Evolutionary conservation across 2,113 vertebrate species (phyloP), one percentile per base, ranked within the genome.

Genomic region (Equus przewalskii): DNA sequence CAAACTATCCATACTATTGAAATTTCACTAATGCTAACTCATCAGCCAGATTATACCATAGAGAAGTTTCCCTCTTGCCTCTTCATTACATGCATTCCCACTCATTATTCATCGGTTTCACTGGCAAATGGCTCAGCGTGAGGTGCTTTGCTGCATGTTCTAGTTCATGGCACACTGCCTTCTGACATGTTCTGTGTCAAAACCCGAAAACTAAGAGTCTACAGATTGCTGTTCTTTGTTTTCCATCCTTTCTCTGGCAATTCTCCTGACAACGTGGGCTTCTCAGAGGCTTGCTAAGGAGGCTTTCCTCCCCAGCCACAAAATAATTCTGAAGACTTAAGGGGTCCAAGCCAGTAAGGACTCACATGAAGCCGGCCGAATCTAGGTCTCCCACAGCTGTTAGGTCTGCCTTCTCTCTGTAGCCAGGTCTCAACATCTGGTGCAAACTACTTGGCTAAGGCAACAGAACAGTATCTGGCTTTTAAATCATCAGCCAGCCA

Each of bases 391-490:
- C 80, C 94, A 96, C 87, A 96, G 98, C 98, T 97, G 98, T 96
- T 96, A 97, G 83, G 85, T 81, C 91, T 90, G 94, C 98, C 96
- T 98, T 96, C 58, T 84, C 93, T 92, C 75, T 56, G 96, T 46
- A 98, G 91, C 73, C 97, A 92, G 97, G 72, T 96, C 98, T 89
- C 98, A n/a, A 95, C 96, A 85, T 95, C 70, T 41, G 91, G 75
- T 56, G 15, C 72, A 80, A n/a, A 49, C 49, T 54, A 89, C 82
- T 96, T 94, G 97, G 97, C 97, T 56, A 85, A 62, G 98, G 97
- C 92, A 97, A 97, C 93, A 75, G 92, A 98, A 96, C 84, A 94
- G 95, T 92, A 62, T 89, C 87, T 85, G 98, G 97, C 96, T 98
- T 79, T 97, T 97, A 89, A 94, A 97, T 97, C 95, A 93, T 69